Conservation (phyloP, 2,888 invertebrate species). For the Melinopterus prodromus region DNA sequence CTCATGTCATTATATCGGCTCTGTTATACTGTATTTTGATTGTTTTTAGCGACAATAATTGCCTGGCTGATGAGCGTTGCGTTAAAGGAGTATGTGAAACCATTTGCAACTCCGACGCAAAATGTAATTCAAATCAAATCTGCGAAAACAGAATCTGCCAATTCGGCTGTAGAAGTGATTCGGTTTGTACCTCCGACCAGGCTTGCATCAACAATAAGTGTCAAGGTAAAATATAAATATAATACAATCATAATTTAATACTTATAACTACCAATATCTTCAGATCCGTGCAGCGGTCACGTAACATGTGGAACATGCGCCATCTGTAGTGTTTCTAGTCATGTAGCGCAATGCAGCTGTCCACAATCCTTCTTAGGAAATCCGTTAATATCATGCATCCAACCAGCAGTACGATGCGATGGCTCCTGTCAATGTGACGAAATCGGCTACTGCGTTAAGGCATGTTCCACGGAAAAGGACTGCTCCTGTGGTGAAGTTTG, state of each 20-base stretch:
- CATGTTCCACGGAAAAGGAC: constrained; percentile 71
- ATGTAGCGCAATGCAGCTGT: constrained; percentile 87
- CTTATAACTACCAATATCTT: constrained; percentile 44
- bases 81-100: constrained; percentile 83
- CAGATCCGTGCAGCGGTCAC: constrained; percentile 80
- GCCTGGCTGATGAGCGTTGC: constrained; percentile 87
- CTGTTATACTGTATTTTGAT: constrained; percentile 8
- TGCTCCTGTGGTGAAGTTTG: constrained; percentile 88
- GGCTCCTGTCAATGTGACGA: constrained; percentile 83
- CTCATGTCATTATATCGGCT: no score
- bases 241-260: constrained; percentile 8
- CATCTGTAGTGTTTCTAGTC: constrained; percentile 82
- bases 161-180: constrained; percentile 86
- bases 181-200: constrained; percentile 76
- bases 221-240: constrained; percentile 65
- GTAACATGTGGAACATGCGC: constrained; percentile 83
- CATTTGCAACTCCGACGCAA: constrained; percentile 86
- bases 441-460: constrained; percentile 78
- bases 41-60: constrained; percentile 76
- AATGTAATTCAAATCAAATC: constrained; percentile 82
- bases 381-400: constrained; percentile 79
- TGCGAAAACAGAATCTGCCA: constrained; percentile 88
- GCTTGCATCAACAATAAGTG: constrained; percentile 87
- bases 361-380: constrained; percentile 83
- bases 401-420: constrained; percentile 76